Percentiles rank a stretch among this genome's conserved stretches.
Conservation (phyloP, 1,140 invertebrate genomes). For the Calephelis nemesis region DNA sequence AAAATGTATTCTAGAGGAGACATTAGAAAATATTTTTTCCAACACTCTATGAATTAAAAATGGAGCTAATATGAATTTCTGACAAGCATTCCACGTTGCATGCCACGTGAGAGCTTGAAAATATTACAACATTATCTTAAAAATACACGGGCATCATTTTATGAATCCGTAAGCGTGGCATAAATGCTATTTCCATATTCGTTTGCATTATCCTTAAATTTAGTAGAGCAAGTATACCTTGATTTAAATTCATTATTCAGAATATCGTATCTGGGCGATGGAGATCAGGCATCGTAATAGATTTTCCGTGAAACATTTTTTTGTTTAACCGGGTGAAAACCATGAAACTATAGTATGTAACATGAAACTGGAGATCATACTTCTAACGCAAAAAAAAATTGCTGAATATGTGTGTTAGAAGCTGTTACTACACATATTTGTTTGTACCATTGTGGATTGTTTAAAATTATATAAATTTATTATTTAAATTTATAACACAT, state of each 20-base stretch:
- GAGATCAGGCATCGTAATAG: neutral
- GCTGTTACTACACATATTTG: too few relatives aligned
- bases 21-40: conserved; percentile 12
- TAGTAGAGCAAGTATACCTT: conserved; percentile 10
- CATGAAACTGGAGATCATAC: too few relatives aligned
- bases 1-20: conserved; percentile 9
- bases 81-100: conserved; percentile 49
- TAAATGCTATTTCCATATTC: conserved; percentile 57
- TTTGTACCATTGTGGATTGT: too few relatives aligned
- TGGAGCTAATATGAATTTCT: conserved; percentile 62
- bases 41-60: conserved; percentile 56
- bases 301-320: neutral
- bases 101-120: conserved; percentile 58
- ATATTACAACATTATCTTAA: conserved; percentile 59
- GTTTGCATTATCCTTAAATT: conserved; percentile 44
- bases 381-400: too few relatives aligned
- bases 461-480: too few relatives aligned
- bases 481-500: too few relatives aligned
- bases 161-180: conserved; percentile 64
- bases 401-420: too few relatives aligned
- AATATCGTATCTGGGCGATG: neutral
- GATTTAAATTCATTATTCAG: conserved; percentile 11
- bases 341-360: neutral
- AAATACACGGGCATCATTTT: conserved; percentile 63
- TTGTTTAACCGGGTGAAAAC: neutral